Evolutionary conservation across 1,140 invertebrate genomes (phyloP).

Genomic region (Bathynomus jamesi): DNA sequence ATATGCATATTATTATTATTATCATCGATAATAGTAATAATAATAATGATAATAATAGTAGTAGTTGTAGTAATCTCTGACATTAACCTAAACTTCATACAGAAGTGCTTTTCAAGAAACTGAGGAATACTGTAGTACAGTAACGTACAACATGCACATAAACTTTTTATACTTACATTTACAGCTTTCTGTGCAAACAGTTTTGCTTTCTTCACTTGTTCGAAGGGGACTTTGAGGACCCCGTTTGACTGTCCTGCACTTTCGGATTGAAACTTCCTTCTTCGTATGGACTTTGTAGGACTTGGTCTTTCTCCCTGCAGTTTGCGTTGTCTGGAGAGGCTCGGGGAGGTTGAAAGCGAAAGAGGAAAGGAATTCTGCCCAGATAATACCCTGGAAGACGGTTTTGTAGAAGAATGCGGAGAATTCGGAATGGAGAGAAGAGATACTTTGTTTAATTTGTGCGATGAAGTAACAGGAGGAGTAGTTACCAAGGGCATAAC

Average conservation of each 20-base stretch:
- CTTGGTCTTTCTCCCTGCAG: neutral
- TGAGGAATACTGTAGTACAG: too few relatives aligned
- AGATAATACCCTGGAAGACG: too few relatives aligned
- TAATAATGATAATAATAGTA: too few relatives aligned
- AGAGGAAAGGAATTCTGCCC: neutral
- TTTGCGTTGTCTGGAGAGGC: neutral
- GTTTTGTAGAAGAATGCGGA: neutral
- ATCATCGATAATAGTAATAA: too few relatives aligned
- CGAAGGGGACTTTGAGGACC: slow-evolving; percentile 27
- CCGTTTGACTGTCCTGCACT: too few relatives aligned
- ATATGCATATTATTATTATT: too few relatives aligned
- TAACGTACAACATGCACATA: neutral
- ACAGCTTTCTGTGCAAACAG: slow-evolving; percentile 43
- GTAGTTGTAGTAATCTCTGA: too few relatives aligned
- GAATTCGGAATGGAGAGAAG: too few relatives aligned
- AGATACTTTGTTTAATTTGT: neutral
- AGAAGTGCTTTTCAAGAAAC: too few relatives aligned
- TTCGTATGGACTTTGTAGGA: slow-evolving; percentile 21
- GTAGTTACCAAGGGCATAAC: slow-evolving; percentile 5
- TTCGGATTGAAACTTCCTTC: too few relatives aligned
- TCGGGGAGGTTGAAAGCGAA: neutral
- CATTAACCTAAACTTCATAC: too few relatives aligned
- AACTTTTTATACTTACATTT: slow-evolving; percentile 39
- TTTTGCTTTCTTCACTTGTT: slow-evolving; percentile 37
- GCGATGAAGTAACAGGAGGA: neutral